These are phyloP conservation scores for Puffinus mauretanicus DNA, from an alignment of 2,113 vertebrate species.

Conservation along the genomic window DNA sequence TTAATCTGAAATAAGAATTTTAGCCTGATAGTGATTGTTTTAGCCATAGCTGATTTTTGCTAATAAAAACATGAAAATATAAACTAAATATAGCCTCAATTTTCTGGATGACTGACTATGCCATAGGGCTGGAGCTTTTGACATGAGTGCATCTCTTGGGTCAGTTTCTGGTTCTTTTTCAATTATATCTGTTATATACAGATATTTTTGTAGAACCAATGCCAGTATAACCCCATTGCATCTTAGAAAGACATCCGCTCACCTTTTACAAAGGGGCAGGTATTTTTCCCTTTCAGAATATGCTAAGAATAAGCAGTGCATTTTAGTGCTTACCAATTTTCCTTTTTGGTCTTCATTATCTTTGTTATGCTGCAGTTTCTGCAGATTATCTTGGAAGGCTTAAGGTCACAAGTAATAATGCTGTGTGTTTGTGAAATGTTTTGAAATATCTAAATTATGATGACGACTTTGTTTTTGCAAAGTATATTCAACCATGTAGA, in stretches of 20 bases:
- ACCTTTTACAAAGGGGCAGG: neutral
- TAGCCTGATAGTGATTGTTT: neutral
- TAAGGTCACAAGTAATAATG: neutral
- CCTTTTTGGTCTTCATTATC: neutral
- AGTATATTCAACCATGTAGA: neutral
- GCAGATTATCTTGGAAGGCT: neutral
- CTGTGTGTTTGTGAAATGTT: neutral
- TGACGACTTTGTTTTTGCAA: conserved; percentile 1
- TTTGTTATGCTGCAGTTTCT: neutral
- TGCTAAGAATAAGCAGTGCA: neutral
- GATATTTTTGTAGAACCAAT: neutral
- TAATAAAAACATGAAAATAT: conserved; percentile 52
- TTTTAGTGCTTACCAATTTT: neutral
- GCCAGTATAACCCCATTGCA: neutral
- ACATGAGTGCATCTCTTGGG: neutral
- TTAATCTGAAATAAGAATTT: conserved; percentile 29
- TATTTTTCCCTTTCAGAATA: neutral
- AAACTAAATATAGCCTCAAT: conserved; percentile 50
- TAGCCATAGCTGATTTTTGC: conserved; percentile 9
- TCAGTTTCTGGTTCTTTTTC: conserved; percentile 13
- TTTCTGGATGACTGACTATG: conserved; percentile 48
- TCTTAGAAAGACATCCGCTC: neutral
- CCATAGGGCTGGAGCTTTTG: conserved; percentile 28
- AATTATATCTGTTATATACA: neutral
- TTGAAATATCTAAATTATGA: conserved; percentile 31